Percentiles rank a stretch among this genome's conserved stretches.
Evolutionary conservation across 2,797 vertebrate species (phyloP).

Genomic region (Agapornis canus): DNA sequence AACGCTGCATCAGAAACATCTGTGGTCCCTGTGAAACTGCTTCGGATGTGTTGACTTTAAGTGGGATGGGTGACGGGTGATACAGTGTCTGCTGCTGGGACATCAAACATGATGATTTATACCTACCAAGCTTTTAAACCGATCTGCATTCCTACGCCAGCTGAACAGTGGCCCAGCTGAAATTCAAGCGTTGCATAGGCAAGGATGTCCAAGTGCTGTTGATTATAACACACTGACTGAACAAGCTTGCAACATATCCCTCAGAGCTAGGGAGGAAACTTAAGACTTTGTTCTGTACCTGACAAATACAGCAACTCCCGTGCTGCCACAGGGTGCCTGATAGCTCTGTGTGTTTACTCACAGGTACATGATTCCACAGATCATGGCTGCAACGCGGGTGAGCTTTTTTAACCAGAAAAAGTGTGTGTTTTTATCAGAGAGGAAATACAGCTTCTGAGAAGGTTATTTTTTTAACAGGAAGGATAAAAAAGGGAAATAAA

Average conservation of each 20-base stretch:
- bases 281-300: background rate
- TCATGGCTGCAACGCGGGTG: background rate
- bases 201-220: background rate
- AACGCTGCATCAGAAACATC: background rate
- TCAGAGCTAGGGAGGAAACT: background rate
- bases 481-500: background rate
- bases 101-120: background rate
- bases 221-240: background rate
- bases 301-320: background rate
- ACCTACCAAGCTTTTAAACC: background rate
- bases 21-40: background rate
- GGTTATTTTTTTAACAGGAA: background rate
- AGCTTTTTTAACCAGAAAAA: background rate
- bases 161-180: background rate
- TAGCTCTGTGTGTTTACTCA: background rate
- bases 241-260: rapidly evolving
- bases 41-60: background rate
- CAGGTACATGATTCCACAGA: background rate
- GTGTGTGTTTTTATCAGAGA: background rate
- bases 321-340: rapidly evolving
- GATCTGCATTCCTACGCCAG: background rate
- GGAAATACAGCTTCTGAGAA: background rate
- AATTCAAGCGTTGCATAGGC: background rate
- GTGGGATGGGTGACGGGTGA: background rate
- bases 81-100: background rate